These are phyloP conservation scores for Nylanderia fulva DNA, from an alignment of 1,140 invertebrate genomes.

Conservation along the genomic window DNA sequence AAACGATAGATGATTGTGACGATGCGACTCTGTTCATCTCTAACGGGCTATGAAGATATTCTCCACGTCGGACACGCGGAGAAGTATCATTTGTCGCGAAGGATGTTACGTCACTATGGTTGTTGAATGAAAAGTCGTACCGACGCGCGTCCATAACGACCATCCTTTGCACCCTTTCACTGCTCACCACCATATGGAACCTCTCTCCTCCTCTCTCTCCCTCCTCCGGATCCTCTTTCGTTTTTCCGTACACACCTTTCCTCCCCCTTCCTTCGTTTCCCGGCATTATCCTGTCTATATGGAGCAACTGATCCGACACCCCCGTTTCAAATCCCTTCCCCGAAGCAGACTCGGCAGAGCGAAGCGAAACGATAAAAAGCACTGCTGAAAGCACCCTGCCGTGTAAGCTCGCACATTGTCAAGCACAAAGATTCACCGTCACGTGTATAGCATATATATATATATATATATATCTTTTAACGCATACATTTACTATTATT, in stretches of 20 bases:
- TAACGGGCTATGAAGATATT: constrained; percentile 33
- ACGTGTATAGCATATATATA: constrained; percentile 66
- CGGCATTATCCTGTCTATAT: constrained; percentile 65
- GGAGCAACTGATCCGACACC: constrained; percentile 63
- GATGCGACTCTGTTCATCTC: constrained; percentile 11
- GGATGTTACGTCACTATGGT: constrained; percentile 39
- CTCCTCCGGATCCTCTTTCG: constrained; percentile 69
- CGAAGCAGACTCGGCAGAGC: constrained; percentile 82
- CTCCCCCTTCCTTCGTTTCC: constrained; percentile 43
- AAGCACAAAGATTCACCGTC: constrained; percentile 81
- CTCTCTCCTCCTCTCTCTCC: not conserved
- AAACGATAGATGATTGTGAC: not conserved
- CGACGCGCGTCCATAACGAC: constrained; percentile 67
- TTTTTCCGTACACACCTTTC: constrained; percentile 41
- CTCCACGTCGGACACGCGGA: constrained; percentile 29
- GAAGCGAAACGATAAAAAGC: constrained; percentile 78
- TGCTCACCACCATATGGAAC: constrained; percentile 51
- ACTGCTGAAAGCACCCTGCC: constrained; percentile 81
- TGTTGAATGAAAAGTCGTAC: constrained; percentile 68
- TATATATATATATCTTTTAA: constrained; percentile 59
- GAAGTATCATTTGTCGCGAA: constrained; percentile 47
- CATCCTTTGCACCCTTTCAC: constrained; percentile 62
- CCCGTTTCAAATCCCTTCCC: constrained; percentile 44
- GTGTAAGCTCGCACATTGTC: constrained; percentile 85
- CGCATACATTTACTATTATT: constrained; percentile 53